Percentiles rank a stretch among this genome's conserved stretches.
These are phyloP conservation scores for Sinocyclocheilus rhinocerous DNA, from an alignment of 2,113 vertebrate genomes.

Conservation along the genomic window DNA sequence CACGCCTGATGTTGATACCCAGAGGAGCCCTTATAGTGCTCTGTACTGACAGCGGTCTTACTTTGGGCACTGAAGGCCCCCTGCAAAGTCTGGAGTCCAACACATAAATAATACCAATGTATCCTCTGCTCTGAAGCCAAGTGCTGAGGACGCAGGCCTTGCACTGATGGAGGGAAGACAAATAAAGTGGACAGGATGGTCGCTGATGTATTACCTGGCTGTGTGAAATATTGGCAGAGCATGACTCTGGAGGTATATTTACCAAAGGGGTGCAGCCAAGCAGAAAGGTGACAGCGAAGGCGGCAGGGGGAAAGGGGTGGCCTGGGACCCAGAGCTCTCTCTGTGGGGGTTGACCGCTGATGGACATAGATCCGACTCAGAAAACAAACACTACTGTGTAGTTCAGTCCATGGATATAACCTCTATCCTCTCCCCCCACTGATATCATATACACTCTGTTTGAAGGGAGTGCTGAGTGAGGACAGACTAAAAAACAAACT, in stretches of 20 bases:
- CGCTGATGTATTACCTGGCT: constrained; percentile 37
- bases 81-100: constrained; percentile 28
- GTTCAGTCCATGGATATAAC: constrained; percentile 18
- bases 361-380: constrained; percentile 32
- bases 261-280: constrained; percentile 41
- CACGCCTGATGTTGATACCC: constrained; percentile 21
- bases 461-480: neutral
- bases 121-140: neutral
- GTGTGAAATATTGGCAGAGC: constrained; percentile 50
- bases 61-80: constrained; percentile 27
- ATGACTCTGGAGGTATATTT: constrained; percentile 52
- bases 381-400: constrained; percentile 36
- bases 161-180: constrained; percentile 31
- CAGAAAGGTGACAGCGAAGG: constrained; percentile 46
- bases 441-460: constrained; percentile 20
- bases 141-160: constrained; percentile 14
- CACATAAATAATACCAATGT: constrained; percentile 48
- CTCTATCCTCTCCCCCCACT: constrained; percentile 21
- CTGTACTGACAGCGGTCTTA: constrained; percentile 35
- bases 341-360: constrained; percentile 31
- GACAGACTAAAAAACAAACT: neutral
- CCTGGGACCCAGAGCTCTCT: constrained; percentile 18
- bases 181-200: constrained; percentile 48
- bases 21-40: constrained; percentile 32
- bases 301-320: neutral